Base-by-base conservation (phyloP, 1,140 invertebrate species). In the Amphibalanus amphitrite region DNA sequence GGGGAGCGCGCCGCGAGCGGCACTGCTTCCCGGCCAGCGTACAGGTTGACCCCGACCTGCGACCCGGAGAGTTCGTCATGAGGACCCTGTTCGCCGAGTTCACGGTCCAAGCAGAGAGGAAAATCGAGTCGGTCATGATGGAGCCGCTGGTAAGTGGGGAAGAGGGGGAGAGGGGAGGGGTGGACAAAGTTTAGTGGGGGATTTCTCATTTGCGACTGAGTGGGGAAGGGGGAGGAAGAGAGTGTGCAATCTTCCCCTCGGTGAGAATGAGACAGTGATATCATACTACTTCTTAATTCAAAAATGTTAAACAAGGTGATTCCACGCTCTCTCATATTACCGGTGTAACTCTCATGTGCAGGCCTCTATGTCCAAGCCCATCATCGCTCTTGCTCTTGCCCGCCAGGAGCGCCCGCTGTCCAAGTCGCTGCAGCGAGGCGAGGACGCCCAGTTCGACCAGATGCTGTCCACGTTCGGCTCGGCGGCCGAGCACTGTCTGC, bases 401-500 rank as follows among this genome's bases (percentile, higher is more conserved):
- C 38, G 6, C 6, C 38, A 38, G 38, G 38, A 38, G 38, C 38
- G 38, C 38, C 3, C 64, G 29, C 47, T 47, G 6, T 38, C 38
- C 38, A 97, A 97, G 84, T 89, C 93, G 3, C 80, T 98, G 70
- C 95, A 97, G 82, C 86, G 94, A 75, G 95, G 94, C 6, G 95
- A 98, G 83, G 95, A 98, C 84, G 78, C 86, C 13, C 89, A 95
- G 74, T 93, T 98, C 81, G 95, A 98, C 84, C 95, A 98, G 80
- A 82, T 98, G n/a, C 82, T 98, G 25, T 90, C 86, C 64, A 90
- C 93, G 0, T 90, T 98, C 78, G 92, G 94, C 28, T 90, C 90
- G 28, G 93, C 96, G 0, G 93, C 94, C 0, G 97, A 99, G 80
- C 93, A 98, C 79, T 97, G 96, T 82, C 82, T 99, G 64, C 97